These are phyloP conservation scores for Salvator merianae DNA, from an alignment of 2,113 vertebrate genomes.

Conservation along the genomic window DNA sequence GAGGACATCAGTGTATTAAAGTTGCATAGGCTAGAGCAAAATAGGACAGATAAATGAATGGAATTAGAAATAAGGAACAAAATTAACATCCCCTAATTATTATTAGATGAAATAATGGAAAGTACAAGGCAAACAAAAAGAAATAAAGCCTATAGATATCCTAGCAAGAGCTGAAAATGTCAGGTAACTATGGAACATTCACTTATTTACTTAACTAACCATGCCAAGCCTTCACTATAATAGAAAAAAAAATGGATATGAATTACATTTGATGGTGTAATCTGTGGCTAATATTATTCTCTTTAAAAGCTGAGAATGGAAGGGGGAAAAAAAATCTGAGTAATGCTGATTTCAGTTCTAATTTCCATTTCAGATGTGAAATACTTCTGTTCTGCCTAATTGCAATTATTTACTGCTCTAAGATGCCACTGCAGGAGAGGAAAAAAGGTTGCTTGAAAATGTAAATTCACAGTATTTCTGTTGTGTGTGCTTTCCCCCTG, in stretches of 20 bases:
- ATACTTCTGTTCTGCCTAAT: conserved; percentile 42
- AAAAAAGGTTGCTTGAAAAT: conserved; percentile 35
- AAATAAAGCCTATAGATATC: conserved; percentile 42
- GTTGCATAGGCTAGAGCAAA: conserved; percentile 8
- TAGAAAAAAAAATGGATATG: background rate
- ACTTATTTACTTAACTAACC: conserved; percentile 8
- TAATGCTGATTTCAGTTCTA: conserved; percentile 39
- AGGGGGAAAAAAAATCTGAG: background rate
- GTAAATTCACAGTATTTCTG: conserved; percentile 42
- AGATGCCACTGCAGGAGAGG: conserved; percentile 12
- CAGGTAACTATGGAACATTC: conserved; percentile 9
- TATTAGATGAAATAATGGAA: conserved; percentile 45
- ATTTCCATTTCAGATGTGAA: conserved; percentile 51
- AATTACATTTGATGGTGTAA: conserved; percentile 41
- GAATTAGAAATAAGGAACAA: conserved; percentile 44
- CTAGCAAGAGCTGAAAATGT: conserved; percentile 40
- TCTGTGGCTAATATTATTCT: conserved; percentile 34
- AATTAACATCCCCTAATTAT: conserved; percentile 45
- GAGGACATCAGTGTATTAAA: conserved; percentile 26
- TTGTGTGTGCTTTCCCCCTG: accelerated
- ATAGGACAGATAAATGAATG: conserved; percentile 35
- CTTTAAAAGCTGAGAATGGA: conserved; percentile 18
- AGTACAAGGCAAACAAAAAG: conserved; percentile 35
- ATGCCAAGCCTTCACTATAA: conserved; percentile 30
- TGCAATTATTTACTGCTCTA: conserved; percentile 53